Evolutionary conservation across 1,140 invertebrate genomes (phyloP).

Genomic region (Latrodectus geometricus): DNA sequence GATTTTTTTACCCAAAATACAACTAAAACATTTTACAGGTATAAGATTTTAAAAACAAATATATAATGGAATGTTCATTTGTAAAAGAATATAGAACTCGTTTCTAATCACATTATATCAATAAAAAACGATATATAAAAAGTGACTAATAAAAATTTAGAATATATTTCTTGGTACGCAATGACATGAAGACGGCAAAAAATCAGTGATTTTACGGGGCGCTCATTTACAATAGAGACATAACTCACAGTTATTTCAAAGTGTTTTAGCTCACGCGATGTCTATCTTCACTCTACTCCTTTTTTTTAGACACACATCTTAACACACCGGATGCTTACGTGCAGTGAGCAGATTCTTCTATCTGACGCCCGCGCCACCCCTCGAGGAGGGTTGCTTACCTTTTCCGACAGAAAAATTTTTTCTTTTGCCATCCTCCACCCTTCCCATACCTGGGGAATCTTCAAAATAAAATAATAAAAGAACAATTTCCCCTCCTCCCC

Average conservation of each 20-base stretch:
- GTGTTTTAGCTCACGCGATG: constrained; percentile 25
- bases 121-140: too few species aligned
- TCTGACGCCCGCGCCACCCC: not conserved
- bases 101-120: too few species aligned
- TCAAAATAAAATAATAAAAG: not conserved
- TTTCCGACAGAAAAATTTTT: not conserved
- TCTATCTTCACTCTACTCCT: not conserved
- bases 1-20: too few species aligned
- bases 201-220: not conserved
- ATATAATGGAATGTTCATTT: too few species aligned
- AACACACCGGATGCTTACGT: constrained; percentile 7
- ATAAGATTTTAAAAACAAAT: too few species aligned
- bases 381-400: not conserved
- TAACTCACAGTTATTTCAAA: constrained; percentile 21
- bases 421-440: constrained; percentile 4
- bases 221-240: constrained; percentile 33
- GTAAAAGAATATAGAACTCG: too few species aligned
- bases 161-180: too few species aligned
- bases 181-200: not conserved
- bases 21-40: too few species aligned
- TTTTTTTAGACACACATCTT: not conserved
- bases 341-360: constrained; percentile 22
- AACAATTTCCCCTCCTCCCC: not conserved
- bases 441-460: not conserved
- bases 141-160: too few species aligned